Percentiles rank a stretch among this genome's conserved stretches.
phyloP scores from a whole-genome alignment of 1,140 invertebrate species.

The Ostrea edulis region DNA sequence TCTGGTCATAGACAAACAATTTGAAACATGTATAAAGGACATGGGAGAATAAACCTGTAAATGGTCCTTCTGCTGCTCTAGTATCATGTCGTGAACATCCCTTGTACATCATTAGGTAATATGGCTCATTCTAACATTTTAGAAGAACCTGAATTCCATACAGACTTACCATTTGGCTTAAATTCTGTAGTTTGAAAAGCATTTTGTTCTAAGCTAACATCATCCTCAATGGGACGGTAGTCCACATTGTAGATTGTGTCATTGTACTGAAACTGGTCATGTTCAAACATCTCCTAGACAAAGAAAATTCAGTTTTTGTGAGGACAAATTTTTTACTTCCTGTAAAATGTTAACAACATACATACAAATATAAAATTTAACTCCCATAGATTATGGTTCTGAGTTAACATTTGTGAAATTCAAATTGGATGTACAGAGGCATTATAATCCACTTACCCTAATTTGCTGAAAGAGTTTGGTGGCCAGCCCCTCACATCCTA shows the following conservation, averaged over 20 bases:
- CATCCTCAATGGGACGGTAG: conserved; percentile 91
- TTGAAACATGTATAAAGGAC: too few species aligned
- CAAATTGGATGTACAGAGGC: too few species aligned
- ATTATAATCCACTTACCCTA: conserved; percentile 80
- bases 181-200: conserved; percentile 87
- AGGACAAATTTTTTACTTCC: not conserved
- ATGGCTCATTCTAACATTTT: not conserved
- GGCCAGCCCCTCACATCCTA: conserved; percentile 88
- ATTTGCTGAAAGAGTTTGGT: conserved; percentile 90
- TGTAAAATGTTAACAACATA: not conserved
- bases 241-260: conserved; percentile 91
- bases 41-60: too few species aligned
- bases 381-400: not conserved
- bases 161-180: conserved; percentile 85
- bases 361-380: not conserved
- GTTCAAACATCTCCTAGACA: conserved; percentile 84
- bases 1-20: too few species aligned
- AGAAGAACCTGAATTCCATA: not conserved
- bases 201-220: conserved; percentile 89
- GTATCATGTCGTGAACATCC: not conserved
- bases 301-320: conserved; percentile 42
- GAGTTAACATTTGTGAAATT: not conserved
- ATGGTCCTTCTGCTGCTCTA: too few species aligned
- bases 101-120: not conserved
- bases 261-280: conserved; percentile 92